phyloP scores from a whole-genome alignment of 2,113 vertebrate species.

The Tapirus terrestris region DNA sequence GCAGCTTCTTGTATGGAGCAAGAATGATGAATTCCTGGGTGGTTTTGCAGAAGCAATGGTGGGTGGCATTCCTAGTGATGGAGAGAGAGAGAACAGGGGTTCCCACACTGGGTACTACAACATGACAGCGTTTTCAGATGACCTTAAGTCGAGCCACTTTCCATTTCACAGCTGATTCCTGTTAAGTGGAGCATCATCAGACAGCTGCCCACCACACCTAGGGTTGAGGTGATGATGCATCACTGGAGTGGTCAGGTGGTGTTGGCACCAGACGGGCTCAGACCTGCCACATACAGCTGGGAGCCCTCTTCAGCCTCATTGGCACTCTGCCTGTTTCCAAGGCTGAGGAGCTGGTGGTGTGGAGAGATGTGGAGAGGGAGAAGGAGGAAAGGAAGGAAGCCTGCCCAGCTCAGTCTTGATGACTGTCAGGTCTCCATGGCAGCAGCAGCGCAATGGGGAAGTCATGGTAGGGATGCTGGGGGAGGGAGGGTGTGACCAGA shows the following conservation, averaged over 20 bases:
- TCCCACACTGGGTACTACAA: fast-evolving
- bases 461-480: neutral
- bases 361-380: neutral
- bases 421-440: no score
- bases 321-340: no score
- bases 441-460: no score
- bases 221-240: neutral
- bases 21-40: neutral
- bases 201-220: neutral
- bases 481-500: neutral
- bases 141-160: no score
- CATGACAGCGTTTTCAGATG: no score
- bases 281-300: no score
- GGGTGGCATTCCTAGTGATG: neutral
- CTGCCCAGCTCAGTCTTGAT: no score
- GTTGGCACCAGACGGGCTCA: neutral
- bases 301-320: neutral
- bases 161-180: neutral
- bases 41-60: neutral
- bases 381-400: no score
- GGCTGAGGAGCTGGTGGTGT: neutral
- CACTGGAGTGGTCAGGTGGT: neutral
- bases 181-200: neutral
- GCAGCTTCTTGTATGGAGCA: neutral
- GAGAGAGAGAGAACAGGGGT: neutral